Evolutionary conservation across 2,888 invertebrate genomes (phyloP), one percentile per base, ranked within the genome.

Genomic region (Thalpophila matura): DNA sequence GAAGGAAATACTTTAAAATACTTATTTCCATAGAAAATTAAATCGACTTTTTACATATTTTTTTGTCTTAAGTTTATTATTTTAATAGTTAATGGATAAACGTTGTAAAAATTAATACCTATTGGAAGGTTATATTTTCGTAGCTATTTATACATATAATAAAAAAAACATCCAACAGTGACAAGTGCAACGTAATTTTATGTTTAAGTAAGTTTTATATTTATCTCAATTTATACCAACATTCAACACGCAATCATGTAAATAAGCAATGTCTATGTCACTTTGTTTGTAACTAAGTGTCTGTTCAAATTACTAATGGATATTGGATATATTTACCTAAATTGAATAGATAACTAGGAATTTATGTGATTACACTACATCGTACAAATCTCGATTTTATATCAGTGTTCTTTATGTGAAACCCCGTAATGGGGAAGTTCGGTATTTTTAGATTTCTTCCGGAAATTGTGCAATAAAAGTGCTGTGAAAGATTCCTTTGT

Each of bases 241-340:
- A n/a, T n/a, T n/a, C n/a, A n/a, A n/a, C 43, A 40, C 14, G n/a
- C 45, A 40, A 24, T 57, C 45, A 70, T 18, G 12, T 29, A 57
- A 63, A 63, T 59, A 43, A 38, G 43, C 59, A 56, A 77, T 73
- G 77, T 64, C 51, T 58, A 49, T 64, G 65, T 69, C 35, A 43
- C 55, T 43, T 65, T 50, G 54, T 70, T 62, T 53, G 61, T 70
- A 67, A 57, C 59, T 37, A 45, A 49, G 14, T 10, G 27, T 37
- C 56, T 64, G 70, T 69, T 71, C 59, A 49, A 75, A 74, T 75
- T 72, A 74, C 57, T 67, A 60, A 72, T 67, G 64, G 62, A 53
- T 53, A n/a, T n/a, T n/a, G n/a, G n/a, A n/a, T n/a, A n/a, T 61
- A 73, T 77, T 80, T 72, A 72, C 51, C 57, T 59, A 47, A 64